Evolutionary conservation across 2,888 invertebrate genomes (phyloP), one percentile per base, ranked within the genome.

Genomic region (Cephus runcator): DNA sequence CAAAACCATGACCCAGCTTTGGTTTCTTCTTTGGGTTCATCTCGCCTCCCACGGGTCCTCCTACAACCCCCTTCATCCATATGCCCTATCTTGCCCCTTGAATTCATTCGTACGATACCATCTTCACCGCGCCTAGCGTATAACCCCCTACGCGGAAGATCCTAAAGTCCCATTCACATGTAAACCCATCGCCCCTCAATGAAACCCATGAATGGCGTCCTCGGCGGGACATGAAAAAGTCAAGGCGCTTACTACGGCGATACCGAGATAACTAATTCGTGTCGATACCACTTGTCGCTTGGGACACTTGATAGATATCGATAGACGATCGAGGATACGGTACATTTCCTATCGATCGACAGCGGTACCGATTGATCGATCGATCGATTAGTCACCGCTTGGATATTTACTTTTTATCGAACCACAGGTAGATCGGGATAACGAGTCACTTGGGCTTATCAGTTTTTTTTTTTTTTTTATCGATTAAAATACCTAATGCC

Each of bases 61-160:
- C 78, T 81, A 79, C 80, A 80, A 80, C 81, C 81, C 82, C 82
- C 77, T 80, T 80, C 73, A n/a, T 30, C 23, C 2, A 23, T 23
- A 56, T 76, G 69, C 68, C 71, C 74, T 75, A 80, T 73, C 40
- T 77, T 69, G 79, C 83, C 84, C 83, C 79, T 83, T 85, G 84
- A 85, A 88, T 88, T 87, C 89, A 86, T 88, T 87, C 84, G 82
- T 79, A 83, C 84, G 90, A 79, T 79, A 69, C 79, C 77, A 76
- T 80, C 81, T 81, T 81, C 77, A 77, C 75, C 79, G 80, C 80
- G 79, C 79, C 82, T 77, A 80, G 36, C 69, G 12, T 23, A 33
- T 31, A 36, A 35, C 35, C 56, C 40, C 71, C 40, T 79, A 81
- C 80, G 82, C 81, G 76, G 78, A 81, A 82, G 82, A 82, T 9